Evolutionary conservation across 2,113 vertebrate genomes (phyloP).

Genomic region (Leucosticte australis): DNA sequence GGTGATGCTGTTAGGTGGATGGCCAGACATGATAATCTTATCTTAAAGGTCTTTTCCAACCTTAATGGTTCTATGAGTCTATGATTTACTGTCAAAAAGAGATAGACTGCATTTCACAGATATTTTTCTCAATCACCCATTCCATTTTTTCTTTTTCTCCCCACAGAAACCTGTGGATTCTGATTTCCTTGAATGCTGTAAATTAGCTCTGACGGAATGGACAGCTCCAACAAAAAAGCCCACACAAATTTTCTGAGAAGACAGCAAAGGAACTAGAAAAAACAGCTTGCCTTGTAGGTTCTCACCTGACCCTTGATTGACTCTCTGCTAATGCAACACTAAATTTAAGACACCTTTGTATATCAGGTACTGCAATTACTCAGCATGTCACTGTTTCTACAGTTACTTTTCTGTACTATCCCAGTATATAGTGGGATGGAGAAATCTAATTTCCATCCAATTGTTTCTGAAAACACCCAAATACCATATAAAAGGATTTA

Average conservation of each 20-base stretch:
- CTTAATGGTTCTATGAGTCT: background rate
- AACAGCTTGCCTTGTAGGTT: background rate
- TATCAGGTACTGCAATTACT: conserved; percentile 19
- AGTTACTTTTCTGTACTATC: background rate
- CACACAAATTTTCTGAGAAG: background rate
- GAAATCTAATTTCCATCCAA: background rate
- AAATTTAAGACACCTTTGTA: background rate
- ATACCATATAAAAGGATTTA: background rate
- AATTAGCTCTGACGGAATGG: conserved; percentile 7
- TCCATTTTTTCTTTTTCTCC: background rate
- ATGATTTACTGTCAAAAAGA: background rate
- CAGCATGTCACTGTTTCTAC: background rate
- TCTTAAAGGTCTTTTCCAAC: background rate
- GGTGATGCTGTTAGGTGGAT: background rate
- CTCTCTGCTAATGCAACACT: background rate
- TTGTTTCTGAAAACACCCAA: background rate
- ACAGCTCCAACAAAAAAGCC: background rate
- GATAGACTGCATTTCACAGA: background rate
- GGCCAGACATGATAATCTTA: background rate
- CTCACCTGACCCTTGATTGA: background rate
- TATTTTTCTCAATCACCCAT: background rate
- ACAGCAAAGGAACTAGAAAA: background rate
- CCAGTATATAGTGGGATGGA: background rate
- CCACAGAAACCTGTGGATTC: background rate
- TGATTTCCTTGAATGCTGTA: background rate